Evolutionary conservation across 2,888 invertebrate species (phyloP).

Genomic region (Pollenia labialis): DNA sequence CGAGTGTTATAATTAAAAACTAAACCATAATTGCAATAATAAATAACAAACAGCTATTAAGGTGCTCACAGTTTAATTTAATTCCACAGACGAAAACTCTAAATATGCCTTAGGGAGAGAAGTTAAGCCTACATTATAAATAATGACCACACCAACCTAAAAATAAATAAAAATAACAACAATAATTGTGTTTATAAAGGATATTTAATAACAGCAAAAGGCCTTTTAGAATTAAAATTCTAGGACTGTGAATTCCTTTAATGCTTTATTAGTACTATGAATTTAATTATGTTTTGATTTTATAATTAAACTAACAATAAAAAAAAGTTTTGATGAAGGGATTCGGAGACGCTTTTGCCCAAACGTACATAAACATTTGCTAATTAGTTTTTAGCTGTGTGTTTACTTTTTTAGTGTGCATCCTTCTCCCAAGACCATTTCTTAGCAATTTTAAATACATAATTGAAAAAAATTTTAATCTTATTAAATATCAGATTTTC

Average conservation of each 20-base stretch:
- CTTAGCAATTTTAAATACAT: constrained; percentile 23
- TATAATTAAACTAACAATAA: not conserved
- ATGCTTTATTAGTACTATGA: not conserved
- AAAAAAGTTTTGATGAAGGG: too few species aligned
- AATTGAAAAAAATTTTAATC: constrained; percentile 54
- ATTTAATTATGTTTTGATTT: constrained; percentile 3
- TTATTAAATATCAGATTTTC: constrained; percentile 19
- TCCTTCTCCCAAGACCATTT: constrained; percentile 11
- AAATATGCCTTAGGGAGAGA: not conserved
- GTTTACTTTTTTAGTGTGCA: not conserved
- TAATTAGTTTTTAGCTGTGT: constrained; percentile 20
- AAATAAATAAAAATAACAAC: not conserved
- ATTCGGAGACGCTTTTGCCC: constrained; percentile 21
- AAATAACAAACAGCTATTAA: constrained; percentile 3
- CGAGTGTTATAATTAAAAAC: constrained; percentile 21
- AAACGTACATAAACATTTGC: not conserved
- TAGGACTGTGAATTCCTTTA: not conserved
- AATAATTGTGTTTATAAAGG: constrained; percentile 3
- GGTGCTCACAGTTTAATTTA: constrained; percentile 29
- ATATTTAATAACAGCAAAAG: not conserved
- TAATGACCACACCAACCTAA: not conserved
- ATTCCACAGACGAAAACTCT: not conserved
- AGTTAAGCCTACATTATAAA: not conserved
- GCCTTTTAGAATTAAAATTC: not conserved
- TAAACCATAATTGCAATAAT: constrained; percentile 43